Conservation (phyloP, 2,797 vertebrate genomes). For the Micropoecilia bifurca region DNA sequence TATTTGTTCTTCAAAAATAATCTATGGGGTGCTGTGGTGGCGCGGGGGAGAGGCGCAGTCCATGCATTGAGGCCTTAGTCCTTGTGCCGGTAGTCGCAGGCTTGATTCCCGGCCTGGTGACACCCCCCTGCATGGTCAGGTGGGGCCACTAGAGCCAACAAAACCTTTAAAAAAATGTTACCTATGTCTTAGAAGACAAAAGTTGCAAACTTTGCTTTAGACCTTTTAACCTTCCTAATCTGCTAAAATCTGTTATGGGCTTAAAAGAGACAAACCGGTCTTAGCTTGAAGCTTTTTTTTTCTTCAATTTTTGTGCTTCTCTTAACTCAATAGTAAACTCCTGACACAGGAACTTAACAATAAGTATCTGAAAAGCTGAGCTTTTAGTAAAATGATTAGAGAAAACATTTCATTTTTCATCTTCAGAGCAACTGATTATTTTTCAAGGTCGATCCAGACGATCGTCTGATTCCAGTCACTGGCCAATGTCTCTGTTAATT, state of each 20-base stretch:
- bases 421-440: background rate
- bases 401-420: background rate
- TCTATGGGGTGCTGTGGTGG: background rate
- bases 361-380: background rate
- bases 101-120: too few relatives aligned
- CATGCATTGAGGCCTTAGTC: too few relatives aligned
- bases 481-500: background rate
- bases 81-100: too few relatives aligned
- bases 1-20: background rate
- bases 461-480: background rate
- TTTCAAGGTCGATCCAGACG: background rate
- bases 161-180: too few relatives aligned
- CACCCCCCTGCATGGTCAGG: too few relatives aligned
- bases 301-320: background rate
- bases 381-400: background rate
- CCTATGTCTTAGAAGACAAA: background rate
- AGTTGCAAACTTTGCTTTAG: background rate
- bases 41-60: too few relatives aligned
- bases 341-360: background rate
- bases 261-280: background rate
- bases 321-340: background rate
- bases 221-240: background rate
- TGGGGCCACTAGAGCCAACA: too few relatives aligned
- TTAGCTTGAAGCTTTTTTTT: background rate
- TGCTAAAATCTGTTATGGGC: background rate